Conservation (phyloP, 2,113 vertebrate genomes). For the Meles meles region DNA sequence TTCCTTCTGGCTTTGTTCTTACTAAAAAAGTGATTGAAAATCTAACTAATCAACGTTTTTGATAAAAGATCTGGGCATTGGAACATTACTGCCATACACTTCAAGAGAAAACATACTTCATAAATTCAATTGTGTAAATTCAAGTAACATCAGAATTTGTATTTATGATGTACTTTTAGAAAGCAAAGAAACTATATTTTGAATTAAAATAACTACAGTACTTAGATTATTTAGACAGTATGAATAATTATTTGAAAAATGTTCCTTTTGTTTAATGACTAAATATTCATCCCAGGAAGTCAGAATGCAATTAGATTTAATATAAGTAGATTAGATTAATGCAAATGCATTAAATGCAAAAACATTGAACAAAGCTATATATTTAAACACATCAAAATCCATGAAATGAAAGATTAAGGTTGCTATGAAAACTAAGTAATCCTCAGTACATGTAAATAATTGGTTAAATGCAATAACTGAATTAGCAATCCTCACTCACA, state of each 20-base stretch:
- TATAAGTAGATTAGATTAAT: conserved; percentile 56
- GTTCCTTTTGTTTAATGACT: conserved; percentile 48
- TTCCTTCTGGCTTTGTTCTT: neutral
- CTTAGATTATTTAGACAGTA: conserved; percentile 8
- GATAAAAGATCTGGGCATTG: neutral
- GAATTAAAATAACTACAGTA: conserved; percentile 31
- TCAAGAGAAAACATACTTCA: conserved; percentile 39
- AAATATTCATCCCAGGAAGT: conserved; percentile 39
- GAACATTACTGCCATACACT: neutral
- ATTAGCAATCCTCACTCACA: conserved; percentile 29
- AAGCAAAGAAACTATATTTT: conserved; percentile 31
- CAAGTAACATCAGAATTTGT: conserved; percentile 38
- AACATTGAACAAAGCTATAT: conserved; percentile 49
- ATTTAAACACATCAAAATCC: conserved; percentile 57
- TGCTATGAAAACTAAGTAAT: conserved; percentile 56
- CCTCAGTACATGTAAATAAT: conserved; percentile 36
- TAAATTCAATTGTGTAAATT: conserved; percentile 49
- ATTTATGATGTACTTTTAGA: conserved; percentile 34
- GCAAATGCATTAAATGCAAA: conserved; percentile 42
- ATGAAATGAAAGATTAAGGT: conserved; percentile 52
- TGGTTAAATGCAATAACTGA: conserved; percentile 43
- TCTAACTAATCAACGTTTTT: neutral
- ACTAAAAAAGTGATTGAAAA: conserved; percentile 4
- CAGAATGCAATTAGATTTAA: conserved; percentile 60
- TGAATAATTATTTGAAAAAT: conserved; percentile 60